Base-by-base conservation (phyloP, 2,113 vertebrate species). In the Zosterops lateralis region DNA sequence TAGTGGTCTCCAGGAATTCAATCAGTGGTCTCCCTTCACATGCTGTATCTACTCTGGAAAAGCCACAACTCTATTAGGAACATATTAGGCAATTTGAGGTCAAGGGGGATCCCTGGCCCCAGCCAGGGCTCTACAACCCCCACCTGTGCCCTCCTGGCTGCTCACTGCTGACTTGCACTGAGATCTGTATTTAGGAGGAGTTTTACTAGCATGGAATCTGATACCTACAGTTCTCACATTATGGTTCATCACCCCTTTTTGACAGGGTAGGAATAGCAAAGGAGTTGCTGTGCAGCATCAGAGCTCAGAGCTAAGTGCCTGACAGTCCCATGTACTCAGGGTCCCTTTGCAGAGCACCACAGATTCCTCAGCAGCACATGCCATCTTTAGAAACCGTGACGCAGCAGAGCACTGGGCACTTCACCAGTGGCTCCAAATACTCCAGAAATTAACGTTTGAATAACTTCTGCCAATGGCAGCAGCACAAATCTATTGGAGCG, bases 1-100 rank as follows among this genome's bases (percentile, higher is more conserved):
- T 22, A 25, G 81, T 24, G 94, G 78, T 58, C 87, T 66, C 36
- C 48, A 73, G 87, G 84, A 94, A 92, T 89, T 87, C 71, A 73
- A 68, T 91, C 92, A 62, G 67, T 9, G 78, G 87, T 54, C 91
- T 87, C 75, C 58, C 74, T 70, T 67, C 15, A 0, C 15, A 14
- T 1, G 62, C 66, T 0, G 0, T 20, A 83, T 61, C 90, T 29
- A 36, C 0, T 2, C 65, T 36, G 75, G 28, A 73, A 93, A 92
- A 92, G 60, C 91, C 94, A 84, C 89, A 72, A 12, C 66, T 54
- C 3, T 17, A 29, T 79, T 73, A 89, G 77, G 61, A 90, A 62
- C 66, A 67, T 16, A 66, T 8, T 75, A 73, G 36, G 56, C 50
- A 32, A 42, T 12, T 16, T 14, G 31, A 0, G 6, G 70, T 4